Conservation (phyloP, 2,797 vertebrate genomes). For the Trachurus trachurus region DNA sequence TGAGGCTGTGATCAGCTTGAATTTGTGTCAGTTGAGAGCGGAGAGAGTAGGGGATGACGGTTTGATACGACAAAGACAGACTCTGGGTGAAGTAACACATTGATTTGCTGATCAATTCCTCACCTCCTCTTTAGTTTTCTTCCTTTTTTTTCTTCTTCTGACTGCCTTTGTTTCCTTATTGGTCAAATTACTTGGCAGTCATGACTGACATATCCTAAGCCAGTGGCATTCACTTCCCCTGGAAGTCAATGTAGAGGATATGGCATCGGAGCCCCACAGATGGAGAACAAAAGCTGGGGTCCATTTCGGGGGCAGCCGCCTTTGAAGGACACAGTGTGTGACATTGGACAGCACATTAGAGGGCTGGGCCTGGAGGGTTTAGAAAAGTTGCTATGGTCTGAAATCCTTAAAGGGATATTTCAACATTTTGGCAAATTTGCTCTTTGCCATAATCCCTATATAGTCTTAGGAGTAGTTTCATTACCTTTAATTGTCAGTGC, state of each 20-base stretch:
- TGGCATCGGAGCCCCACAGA: constrained; percentile 70
- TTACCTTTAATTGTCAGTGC: too few relatives aligned
- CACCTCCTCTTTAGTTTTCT: constrained; percentile 62
- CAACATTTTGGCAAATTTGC: too few relatives aligned
- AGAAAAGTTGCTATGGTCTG: background rate
- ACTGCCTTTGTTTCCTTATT: constrained; percentile 43
- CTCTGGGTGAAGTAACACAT: constrained; percentile 69
- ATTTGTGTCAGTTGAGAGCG: constrained; percentile 6
- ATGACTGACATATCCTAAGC: constrained; percentile 78
- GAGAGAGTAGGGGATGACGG: background rate
- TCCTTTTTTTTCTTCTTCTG: constrained; percentile 55
- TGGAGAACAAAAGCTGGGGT: constrained; percentile 46
- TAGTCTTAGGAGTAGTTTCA: too few relatives aligned
- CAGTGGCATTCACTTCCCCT: constrained; percentile 74
- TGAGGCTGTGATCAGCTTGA: constrained; percentile 5
- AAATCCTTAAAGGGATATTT: background rate
- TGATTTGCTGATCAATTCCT: constrained; percentile 52
- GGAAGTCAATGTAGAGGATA: constrained; percentile 78
- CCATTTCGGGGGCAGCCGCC: constrained; percentile 59
- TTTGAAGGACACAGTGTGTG: constrained; percentile 4
- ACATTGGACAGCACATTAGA: background rate
- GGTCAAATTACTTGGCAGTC: constrained; percentile 52
- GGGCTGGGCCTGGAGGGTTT: background rate
- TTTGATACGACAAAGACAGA: constrained; percentile 3
- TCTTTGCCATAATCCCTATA: too few relatives aligned